Conservation (phyloP, 2,797 vertebrate species). For the Hippocampus kuda region DNA sequence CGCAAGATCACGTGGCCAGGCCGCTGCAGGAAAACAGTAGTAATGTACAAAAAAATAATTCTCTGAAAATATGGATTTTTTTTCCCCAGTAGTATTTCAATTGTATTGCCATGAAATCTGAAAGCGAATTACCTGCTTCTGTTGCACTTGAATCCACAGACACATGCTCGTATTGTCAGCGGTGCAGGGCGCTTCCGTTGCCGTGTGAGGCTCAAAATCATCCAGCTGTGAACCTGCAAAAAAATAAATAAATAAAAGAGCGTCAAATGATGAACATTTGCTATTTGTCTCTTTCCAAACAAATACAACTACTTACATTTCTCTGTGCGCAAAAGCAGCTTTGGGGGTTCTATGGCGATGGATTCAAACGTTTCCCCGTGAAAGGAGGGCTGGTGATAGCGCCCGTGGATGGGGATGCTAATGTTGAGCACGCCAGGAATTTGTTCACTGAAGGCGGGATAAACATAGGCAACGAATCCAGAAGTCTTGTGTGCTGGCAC, state of each 20-base stretch:
- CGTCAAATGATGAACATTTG: not conserved
- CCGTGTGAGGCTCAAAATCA: constrained; percentile 12
- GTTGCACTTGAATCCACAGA: constrained; percentile 59
- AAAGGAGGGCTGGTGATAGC: constrained; percentile 76
- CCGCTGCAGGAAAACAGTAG: constrained; percentile 31
- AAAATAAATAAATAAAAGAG: not conserved
- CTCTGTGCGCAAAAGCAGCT: constrained; percentile 69
- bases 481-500: constrained; percentile 75
- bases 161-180: constrained; percentile 57
- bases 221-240: constrained; percentile 42
- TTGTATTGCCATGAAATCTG: not conserved
- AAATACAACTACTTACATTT: constrained; percentile 62
- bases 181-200: constrained; percentile 59
- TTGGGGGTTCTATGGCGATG: constrained; percentile 65
- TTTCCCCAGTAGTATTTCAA: not conserved
- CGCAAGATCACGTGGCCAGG: constrained; percentile 46
- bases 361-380: constrained; percentile 27
- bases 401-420: constrained; percentile 75
- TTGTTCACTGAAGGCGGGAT: constrained; percentile 44
- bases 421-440: constrained; percentile 51
- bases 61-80: no score
- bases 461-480: constrained; percentile 66
- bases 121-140: constrained; percentile 43
- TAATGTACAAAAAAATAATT: no score
- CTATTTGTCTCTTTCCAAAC: not conserved